Base-by-base conservation (phyloP, 2,888 invertebrate genomes). In the Chromoteleia sp. region DNA sequence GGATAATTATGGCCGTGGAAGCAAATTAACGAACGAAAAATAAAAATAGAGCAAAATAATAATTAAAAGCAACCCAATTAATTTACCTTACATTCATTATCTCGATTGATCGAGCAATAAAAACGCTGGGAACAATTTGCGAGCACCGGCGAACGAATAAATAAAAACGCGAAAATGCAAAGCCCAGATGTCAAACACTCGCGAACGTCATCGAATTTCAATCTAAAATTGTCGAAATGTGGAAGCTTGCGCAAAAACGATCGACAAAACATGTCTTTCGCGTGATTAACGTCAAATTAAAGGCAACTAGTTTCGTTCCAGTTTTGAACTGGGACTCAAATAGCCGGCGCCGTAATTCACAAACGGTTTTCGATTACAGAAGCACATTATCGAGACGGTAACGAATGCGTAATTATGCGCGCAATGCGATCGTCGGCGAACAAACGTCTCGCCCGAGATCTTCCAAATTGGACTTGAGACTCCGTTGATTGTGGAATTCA, bases 341-440 rank as follows among this genome's bases (percentile, higher is more conserved):
- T 59, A 56, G 17, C 33, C 25, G 14, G 19, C 15, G 14, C 29
- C n/a, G 54, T 56, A 33, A 56, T 56, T 68, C 36, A 15, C 0
- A 41, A 45, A 14, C 21, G 45, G 33, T 36, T 56, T 68, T 56
- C 56, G 56, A 68, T 56, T 68, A 56, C 68, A 68, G 33, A 45
- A 56, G 68, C 21, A 21, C 56, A 68, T 68, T 68, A 68, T 29
- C 8, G 21, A 14, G 29, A 10, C 68, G 30, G 17, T 56, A 56
- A 68, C 56, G 41, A 56, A 29, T 21, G 45, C 68, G 56, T n/a
- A 68, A 56, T 56, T 68, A 54, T 56, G 67, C 54, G 54, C 19
- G 43, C 43, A 54, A 43, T 30, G 43, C 19, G 36, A 52, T 52
- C 39, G 41, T 21, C 29, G 48, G 29, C 19, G 2, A 14, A 15